Evolutionary conservation across 2,888 invertebrate genomes (phyloP).

Genomic region (Andrena bicolor): DNA sequence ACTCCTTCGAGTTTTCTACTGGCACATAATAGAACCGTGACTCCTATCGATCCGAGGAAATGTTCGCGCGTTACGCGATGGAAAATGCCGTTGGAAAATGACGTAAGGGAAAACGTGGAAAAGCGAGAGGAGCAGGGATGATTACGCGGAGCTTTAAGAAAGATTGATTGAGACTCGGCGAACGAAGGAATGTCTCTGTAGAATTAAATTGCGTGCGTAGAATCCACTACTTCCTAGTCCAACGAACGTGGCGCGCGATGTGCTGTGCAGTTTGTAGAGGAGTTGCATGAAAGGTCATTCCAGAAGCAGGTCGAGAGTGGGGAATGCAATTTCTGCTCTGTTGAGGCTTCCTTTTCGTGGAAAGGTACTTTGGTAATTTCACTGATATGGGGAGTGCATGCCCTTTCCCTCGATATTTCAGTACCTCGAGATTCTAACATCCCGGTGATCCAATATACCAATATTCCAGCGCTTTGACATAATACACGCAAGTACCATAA

Average conservation of each 20-base stretch:
- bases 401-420: too few relatives aligned
- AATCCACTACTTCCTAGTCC: not conserved
- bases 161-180: slow-evolving; percentile 11
- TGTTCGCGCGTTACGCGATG: slow-evolving; percentile 23
- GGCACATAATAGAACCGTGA: slow-evolving; percentile 20
- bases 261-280: not conserved
- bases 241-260: not conserved
- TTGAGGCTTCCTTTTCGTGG: too few relatives aligned
- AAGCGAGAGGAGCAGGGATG: not conserved
- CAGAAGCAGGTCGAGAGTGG: too few relatives aligned
- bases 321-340: too few relatives aligned
- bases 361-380: too few relatives aligned
- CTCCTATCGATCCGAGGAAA: slow-evolving; percentile 23
- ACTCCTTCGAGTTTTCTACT: not conserved
- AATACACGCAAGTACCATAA: too few relatives aligned
- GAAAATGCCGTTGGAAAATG: slow-evolving; percentile 17
- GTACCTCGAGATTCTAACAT: too few relatives aligned
- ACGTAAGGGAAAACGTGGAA: slow-evolving; percentile 18
- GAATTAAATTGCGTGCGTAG: not conserved
- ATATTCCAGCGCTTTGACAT: too few relatives aligned
- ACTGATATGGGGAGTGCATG: too few relatives aligned
- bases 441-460: too few relatives aligned
- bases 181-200: slow-evolving; percentile 23
- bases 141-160: slow-evolving; percentile 3
- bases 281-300: too few relatives aligned